phyloP scores from a whole-genome alignment of 2,113 vertebrate genomes.

The Corydoras sp. region DNA sequence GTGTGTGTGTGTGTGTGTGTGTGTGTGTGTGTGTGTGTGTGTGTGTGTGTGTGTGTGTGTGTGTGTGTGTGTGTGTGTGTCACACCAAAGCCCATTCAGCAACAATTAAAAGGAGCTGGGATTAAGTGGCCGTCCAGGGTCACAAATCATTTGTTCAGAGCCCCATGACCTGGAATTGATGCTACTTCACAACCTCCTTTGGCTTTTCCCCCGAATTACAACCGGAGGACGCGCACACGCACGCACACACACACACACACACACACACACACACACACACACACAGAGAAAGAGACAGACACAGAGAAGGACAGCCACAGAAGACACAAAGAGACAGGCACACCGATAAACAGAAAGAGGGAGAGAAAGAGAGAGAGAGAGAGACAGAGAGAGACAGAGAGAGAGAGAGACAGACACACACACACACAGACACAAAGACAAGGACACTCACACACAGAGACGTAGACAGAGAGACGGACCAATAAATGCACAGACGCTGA shows the following conservation, averaged over 20 bases:
- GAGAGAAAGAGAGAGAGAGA: too few relatives aligned
- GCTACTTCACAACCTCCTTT: constrained; percentile 41
- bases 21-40: constrained; percentile 39
- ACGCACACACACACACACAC: constrained; percentile 11
- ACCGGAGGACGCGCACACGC: not conserved
- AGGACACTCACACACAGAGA: too few relatives aligned
- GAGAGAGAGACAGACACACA: too few relatives aligned
- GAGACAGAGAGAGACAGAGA: too few relatives aligned
- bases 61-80: constrained; percentile 42
- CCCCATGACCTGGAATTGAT: constrained; percentile 50
- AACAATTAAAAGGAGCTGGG: constrained; percentile 62
- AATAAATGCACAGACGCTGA: too few relatives aligned
- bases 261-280: constrained; percentile 1
- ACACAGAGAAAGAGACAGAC: not conserved
- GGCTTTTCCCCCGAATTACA: constrained; percentile 31
- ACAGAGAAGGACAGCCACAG: not conserved
- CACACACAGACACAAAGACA: too few relatives aligned
- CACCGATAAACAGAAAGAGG: too few relatives aligned
- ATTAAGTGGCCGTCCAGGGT: constrained; percentile 65
- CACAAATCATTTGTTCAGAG: constrained; percentile 63
- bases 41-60: constrained; percentile 38
- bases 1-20: constrained; percentile 38
- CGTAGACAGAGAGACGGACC: too few relatives aligned
- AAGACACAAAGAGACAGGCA: too few relatives aligned
- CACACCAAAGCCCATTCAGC: constrained; percentile 57